Percentiles rank a stretch among this genome's conserved stretches.
Evolutionary conservation across 2,113 vertebrate genomes (phyloP).

Genomic region (Electrona antarctica): DNA sequence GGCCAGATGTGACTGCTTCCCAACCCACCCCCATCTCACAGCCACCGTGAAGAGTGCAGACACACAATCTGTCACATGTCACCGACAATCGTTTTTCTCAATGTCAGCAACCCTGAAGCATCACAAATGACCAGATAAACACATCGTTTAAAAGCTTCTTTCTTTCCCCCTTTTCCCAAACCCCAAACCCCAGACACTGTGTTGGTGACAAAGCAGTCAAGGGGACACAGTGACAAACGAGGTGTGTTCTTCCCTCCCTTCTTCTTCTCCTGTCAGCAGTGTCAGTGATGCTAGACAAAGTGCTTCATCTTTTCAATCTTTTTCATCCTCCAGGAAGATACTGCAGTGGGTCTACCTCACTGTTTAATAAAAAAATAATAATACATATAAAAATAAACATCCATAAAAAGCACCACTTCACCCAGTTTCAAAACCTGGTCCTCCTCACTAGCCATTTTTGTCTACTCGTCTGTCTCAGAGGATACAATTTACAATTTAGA

Average conservation of each 20-base stretch:
- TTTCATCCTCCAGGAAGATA: slow-evolving; percentile 42
- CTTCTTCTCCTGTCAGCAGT: slow-evolving; percentile 26
- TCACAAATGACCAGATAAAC: slow-evolving; percentile 40
- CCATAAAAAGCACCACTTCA: background rate
- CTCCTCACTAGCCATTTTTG: no score
- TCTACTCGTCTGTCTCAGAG: no score
- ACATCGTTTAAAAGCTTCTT: slow-evolving; percentile 37
- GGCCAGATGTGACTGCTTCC: no score
- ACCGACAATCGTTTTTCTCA: slow-evolving; percentile 1
- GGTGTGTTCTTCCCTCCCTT: slow-evolving; percentile 12
- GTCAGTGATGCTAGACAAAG: slow-evolving; percentile 43
- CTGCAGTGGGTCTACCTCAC: background rate
- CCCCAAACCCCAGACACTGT: slow-evolving; percentile 38
- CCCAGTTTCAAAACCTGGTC: no score
- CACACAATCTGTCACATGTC: slow-evolving; percentile 10
- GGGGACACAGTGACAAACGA: slow-evolving; percentile 47
- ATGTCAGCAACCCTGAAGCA: slow-evolving; percentile 21
- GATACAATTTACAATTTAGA: no score
- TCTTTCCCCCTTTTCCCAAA: slow-evolving; percentile 8
- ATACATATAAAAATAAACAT: background rate
- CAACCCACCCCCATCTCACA: no score
- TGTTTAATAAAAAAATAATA: slow-evolving; percentile 1
- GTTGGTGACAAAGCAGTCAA: slow-evolving; percentile 42
- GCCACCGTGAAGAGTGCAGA: background rate
- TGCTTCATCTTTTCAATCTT: slow-evolving; percentile 43